Evolutionary conservation across 2,113 vertebrate species (phyloP), one percentile per base, ranked within the genome.

Genomic region (Pelusios castaneus): DNA sequence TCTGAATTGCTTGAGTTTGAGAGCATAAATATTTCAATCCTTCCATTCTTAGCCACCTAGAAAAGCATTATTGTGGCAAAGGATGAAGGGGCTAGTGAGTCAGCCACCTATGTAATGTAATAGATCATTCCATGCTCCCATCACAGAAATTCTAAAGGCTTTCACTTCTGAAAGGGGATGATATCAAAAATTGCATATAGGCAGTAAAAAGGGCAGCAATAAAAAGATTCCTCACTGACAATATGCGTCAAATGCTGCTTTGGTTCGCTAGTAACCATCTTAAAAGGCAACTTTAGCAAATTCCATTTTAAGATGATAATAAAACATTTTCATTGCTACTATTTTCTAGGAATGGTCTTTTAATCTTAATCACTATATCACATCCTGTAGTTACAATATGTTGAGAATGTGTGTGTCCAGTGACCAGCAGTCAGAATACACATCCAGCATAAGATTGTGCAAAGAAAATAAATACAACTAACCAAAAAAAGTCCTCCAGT

Each of bases 91-190:
- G 47, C 24, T 73, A 81, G 9, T 41, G 92, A 67, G 75, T 60
- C 19, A 56, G 77, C 63, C n/a, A 91, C 29, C 10, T 70, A 58
- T 82, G 19, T 54, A 87, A 73, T 2, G 45, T 13, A 21, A 11
- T 55, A 56, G 43, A 8, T 29, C 82, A 90, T 78, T 90, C 90
- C 78, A 73, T 80, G 27, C 84, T 17, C 85, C 80, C 91, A 56
- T 47, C 49, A 84, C 5, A 91, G 19, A 92, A 82, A 82, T 60
- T 92, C 91, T 87, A 87, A 88, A 90, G 14, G 19, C 51, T 87
- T 86, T 92, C 17, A 91, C 85, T 95, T 51, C 95, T n/a, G 88
- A 83, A 87, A 82, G 45, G 84, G 85, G 75, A 80, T 93, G 91
- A 87, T 87, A 80, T 38, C 11, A 87, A 70, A 10, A 85, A 90